Percentiles rank a stretch among this genome's conserved stretches.
phyloP scores from a whole-genome alignment of 2,797 vertebrate genomes.

The Cyclopterus lumpus region DNA sequence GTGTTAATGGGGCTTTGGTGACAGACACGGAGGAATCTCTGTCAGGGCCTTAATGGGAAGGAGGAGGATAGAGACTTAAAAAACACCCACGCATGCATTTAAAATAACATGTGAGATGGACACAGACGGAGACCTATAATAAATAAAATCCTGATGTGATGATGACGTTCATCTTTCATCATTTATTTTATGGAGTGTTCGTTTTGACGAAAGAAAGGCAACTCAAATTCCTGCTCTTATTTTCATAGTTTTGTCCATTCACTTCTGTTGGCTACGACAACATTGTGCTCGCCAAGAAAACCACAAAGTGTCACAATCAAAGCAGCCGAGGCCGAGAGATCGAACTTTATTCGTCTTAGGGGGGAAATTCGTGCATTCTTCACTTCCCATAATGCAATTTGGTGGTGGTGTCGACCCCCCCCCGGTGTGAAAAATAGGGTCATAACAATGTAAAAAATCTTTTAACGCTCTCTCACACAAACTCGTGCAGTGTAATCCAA shows the following conservation, averaged over 20 bases:
- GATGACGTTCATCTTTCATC: not conserved
- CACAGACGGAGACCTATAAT: not conserved
- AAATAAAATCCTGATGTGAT: not conserved
- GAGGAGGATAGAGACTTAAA: not conserved
- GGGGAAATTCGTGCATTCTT: no score
- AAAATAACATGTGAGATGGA: constrained; percentile 9
- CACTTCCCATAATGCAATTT: no score
- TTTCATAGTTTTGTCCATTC: not conserved
- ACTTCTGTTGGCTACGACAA: no score
- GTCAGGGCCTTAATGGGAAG: constrained; percentile 5
- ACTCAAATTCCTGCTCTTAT: not conserved
- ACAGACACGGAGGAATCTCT: constrained; percentile 60
- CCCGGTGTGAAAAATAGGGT: no score
- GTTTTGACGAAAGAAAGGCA: not conserved
- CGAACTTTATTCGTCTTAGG: not conserved
- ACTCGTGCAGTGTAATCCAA: no score
- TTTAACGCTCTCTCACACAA: no score
- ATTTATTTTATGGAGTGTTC: not conserved
- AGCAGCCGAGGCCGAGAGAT: not conserved
- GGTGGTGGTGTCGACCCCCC: no score
- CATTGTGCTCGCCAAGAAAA: no score
- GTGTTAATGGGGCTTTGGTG: constrained; percentile 56
- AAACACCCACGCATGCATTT: constrained; percentile 1
- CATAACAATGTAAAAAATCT: not conserved
- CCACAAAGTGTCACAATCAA: not conserved